These are phyloP conservation scores for Pandemis cinnamomeana DNA, from an alignment of 2,888 invertebrate species.

Conservation along the genomic window DNA sequence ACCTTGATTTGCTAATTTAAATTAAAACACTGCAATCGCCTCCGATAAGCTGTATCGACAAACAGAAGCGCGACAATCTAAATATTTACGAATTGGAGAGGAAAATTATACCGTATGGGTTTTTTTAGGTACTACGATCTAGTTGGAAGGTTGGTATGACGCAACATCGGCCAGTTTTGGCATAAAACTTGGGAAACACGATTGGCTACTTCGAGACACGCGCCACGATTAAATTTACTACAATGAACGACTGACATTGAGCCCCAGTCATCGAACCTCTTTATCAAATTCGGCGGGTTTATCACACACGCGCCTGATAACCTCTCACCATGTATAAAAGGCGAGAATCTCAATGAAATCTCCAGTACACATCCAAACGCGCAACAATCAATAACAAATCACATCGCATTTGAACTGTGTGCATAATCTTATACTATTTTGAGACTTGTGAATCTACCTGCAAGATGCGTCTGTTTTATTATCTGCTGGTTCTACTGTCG, in stretches of 20 bases:
- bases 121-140: neutral
- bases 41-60: neutral
- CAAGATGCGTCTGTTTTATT: constrained; percentile 70
- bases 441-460: constrained; percentile 11
- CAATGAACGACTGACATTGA: constrained; percentile 76
- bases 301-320: constrained; percentile 80
- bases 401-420: constrained; percentile 16
- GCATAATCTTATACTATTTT: neutral
- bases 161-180: constrained; percentile 16
- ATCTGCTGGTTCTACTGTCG: constrained; percentile 56
- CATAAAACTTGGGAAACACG: constrained; percentile 12
- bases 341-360: constrained; percentile 56
- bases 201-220: constrained; percentile 2
- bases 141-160: neutral
- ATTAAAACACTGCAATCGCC: constrained; percentile 4
- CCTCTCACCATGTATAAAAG: constrained; percentile 69
- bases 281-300: constrained; percentile 71
- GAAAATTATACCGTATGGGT: neutral
- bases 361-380: constrained; percentile 67
- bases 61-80: neutral
- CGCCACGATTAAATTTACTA: constrained; percentile 76
- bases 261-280: constrained; percentile 78
- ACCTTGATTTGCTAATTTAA: neutral
- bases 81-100: neutral
- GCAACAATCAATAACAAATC: constrained; percentile 57